Evolutionary conservation across 2,113 vertebrate genomes (phyloP), one percentile per base, ranked within the genome.

Genomic region (Corydoras sp.): DNA sequence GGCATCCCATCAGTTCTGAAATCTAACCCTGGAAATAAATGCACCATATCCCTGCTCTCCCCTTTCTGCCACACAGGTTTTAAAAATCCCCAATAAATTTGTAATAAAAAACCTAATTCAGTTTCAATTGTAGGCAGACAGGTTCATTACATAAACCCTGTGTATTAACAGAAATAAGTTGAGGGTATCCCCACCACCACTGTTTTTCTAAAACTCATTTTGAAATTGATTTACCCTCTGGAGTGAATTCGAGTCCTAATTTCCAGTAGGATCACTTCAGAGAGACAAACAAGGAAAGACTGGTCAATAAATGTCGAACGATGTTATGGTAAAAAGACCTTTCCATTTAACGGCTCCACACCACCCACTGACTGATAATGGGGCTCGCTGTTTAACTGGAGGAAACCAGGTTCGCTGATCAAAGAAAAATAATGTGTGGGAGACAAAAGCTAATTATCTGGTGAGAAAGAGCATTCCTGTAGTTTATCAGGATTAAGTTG

Each of bases 361-460:
- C 55, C 64, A 31, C 54, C 35, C 64, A 10, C 58, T 73, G 5
- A 65, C 54, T 67, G 70, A 65, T 76, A 76, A 79, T 76, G 62
- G 32, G 60, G 53, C 48, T 48, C 56, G 63, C 53, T 24, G 58
- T 56, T 64, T 66, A 70, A 68, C 62, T 62, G 30, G 63, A 58
- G 67, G 18, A 54, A 62, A 54, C 58, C 67, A 71, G 55, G 71
- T 54, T 61, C 48, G 62, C 56, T 72, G 72, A 79, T 72, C 70
- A 76, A 75, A 78, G 59, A 6, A 58, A 50, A 67, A 53, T 71
- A 75, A 70, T 6, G 35, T 14, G 4, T 55, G 55, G 58, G 58
- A 60, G 74, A 73, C 59, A 74, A 75, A 76, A 78, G 74, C 76
- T 72, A 73, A 80, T 80, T 79, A 79, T 68, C 62, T 64, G 68